A percentile compares a stretch with the other conserved stretches of the same genome.
These are phyloP conservation scores for Coleophora deauratella DNA, from an alignment of 2,888 invertebrate species.

Conservation along the genomic window DNA sequence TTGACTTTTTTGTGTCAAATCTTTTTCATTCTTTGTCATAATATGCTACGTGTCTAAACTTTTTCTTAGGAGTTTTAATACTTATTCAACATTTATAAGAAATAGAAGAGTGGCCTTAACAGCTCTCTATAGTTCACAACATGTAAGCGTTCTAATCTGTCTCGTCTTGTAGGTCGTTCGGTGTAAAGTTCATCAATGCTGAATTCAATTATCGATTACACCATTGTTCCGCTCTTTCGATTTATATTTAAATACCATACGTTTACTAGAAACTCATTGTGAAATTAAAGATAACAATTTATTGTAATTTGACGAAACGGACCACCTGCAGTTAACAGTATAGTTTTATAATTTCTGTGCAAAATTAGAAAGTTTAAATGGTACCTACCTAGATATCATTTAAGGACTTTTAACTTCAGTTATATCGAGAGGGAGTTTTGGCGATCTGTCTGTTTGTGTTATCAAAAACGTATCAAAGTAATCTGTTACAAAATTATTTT, in stretches of 20 bases:
- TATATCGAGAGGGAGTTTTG: too few species aligned
- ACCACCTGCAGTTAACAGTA: slow-evolving; percentile 44
- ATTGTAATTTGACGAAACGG: slow-evolving; percentile 52
- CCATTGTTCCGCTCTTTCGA: slow-evolving; percentile 71
- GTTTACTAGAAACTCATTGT: slow-evolving; percentile 69
- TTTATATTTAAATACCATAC: slow-evolving; percentile 73
- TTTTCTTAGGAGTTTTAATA: too few species aligned
- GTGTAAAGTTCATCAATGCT: slow-evolving; percentile 74
- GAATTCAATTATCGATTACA: slow-evolving; percentile 75
- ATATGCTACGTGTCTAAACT: too few species aligned
- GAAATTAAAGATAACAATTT: slow-evolving; percentile 57
- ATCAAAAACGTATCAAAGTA: too few species aligned
- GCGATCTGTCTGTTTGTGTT: too few species aligned
- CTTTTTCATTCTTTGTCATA: too few species aligned
- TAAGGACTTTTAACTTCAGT: too few species aligned
- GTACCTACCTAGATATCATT: too few species aligned
- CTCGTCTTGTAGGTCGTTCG: slow-evolving; percentile 69
- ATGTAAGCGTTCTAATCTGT: slow-evolving; percentile 70
- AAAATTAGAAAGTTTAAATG: slow-evolving; percentile 17
- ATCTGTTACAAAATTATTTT: too few species aligned
- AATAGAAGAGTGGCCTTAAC: slow-evolving; percentile 16
- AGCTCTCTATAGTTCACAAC: slow-evolving; percentile 37
- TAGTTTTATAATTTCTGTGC: slow-evolving; percentile 22
- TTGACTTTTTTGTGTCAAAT: too few species aligned
- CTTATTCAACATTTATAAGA: too few species aligned